phyloP scores from a whole-genome alignment of 92 coral and sea anemone species.

The Phymanthus crucifer region DNA sequence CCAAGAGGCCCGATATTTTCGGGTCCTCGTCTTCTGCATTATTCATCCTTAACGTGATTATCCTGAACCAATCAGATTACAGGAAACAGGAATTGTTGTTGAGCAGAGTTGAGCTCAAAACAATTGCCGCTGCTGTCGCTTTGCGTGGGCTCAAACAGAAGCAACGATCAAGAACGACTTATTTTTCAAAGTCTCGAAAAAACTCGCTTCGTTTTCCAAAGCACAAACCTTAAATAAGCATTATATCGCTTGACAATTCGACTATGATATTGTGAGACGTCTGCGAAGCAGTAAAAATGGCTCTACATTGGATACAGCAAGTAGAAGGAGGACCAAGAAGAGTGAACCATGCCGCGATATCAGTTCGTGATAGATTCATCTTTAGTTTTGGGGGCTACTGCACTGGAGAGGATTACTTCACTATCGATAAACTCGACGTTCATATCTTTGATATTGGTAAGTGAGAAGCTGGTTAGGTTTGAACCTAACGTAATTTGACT shows the following conservation, averaged over 20 bases:
- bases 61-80: background rate
- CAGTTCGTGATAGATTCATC: conserved; percentile 77
- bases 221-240: conserved; percentile 1
- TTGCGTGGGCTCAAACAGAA: conserved; percentile 26
- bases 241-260: background rate
- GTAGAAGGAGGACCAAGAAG: conserved; percentile 94
- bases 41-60: background rate
- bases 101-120: no score
- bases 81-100: background rate
- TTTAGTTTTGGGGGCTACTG: conserved; percentile 98
- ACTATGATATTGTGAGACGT: conserved; percentile 12
- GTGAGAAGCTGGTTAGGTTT: background rate
- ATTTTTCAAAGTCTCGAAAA: background rate
- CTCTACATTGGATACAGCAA: conserved; percentile 84
- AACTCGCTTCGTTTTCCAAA: conserved; percentile 13
- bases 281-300: conserved; percentile 38
- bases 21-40: no score
- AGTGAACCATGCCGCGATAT: conserved; percentile 92
- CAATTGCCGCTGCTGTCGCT: conserved; percentile 22
- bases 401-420: conserved; percentile 88
- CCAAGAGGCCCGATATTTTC: no score
- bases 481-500: background rate
- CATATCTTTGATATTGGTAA: conserved; percentile 91
- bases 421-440: conserved; percentile 81
- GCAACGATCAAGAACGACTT: conserved; percentile 17